Conservation (phyloP, 2,888 invertebrate genomes). For the Catocala nupta region DNA sequence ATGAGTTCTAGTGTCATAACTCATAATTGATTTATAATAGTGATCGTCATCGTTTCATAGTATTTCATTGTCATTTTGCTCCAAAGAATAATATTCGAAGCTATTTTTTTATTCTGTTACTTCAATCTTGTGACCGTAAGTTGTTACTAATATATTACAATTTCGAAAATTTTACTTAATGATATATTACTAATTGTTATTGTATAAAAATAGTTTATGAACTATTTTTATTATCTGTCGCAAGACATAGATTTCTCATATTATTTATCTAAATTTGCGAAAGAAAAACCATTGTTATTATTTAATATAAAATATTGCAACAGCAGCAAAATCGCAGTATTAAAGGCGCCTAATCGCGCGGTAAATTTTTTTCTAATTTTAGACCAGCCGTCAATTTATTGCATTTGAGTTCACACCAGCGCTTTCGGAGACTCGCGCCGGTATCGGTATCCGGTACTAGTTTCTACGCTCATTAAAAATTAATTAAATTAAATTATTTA, state of each 20-base stretch:
- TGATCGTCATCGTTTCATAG: conserved; percentile 1
- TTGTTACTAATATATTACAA: too few relatives aligned
- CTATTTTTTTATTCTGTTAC: too few relatives aligned
- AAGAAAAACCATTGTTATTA: neutral
- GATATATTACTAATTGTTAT: too few relatives aligned
- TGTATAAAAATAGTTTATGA: too few relatives aligned
- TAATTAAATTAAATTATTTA: conserved; percentile 2
- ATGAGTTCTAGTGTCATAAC: conserved; percentile 52
- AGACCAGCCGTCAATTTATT: conserved; percentile 57
- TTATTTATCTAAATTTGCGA: neutral
- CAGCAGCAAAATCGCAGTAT: conserved; percentile 22
- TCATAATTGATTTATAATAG: conserved; percentile 47
- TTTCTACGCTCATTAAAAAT: conserved; percentile 27
- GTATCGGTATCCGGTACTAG: conserved; percentile 39
- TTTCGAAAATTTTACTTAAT: too few relatives aligned
- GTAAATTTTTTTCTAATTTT: conserved; percentile 57
- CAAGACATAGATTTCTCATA: too few relatives aligned
- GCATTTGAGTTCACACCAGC: conserved; percentile 58
- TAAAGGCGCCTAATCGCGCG: conserved; percentile 29
- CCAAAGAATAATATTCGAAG: too few relatives aligned
- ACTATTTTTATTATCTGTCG: too few relatives aligned
- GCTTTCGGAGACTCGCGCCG: conserved; percentile 52
- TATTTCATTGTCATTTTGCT: too few relatives aligned
- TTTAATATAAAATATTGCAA: too few relatives aligned
- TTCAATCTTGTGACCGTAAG: too few relatives aligned